A percentile compares a stretch with the other conserved stretches of the same genome.
These are phyloP conservation scores for Limnephilus marmoratus DNA, from an alignment of 2,888 invertebrate species.

Conservation along the genomic window DNA sequence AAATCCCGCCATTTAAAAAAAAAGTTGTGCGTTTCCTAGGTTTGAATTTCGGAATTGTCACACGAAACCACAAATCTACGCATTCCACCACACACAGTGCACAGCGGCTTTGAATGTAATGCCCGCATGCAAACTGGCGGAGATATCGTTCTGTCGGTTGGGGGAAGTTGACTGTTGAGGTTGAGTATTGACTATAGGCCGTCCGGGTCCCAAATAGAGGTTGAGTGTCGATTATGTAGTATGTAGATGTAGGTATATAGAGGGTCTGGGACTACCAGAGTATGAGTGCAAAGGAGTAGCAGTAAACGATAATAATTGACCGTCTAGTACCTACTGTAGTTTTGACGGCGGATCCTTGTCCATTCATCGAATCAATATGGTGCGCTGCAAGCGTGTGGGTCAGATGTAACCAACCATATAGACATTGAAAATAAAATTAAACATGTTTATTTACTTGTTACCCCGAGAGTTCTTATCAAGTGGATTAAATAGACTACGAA, in stretches of 20 bases:
- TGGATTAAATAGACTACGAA: no score
- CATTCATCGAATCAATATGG: neutral
- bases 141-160: neutral
- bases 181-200: neutral
- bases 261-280: neutral
- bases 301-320: neutral
- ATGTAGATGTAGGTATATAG: neutral
- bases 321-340: neutral
- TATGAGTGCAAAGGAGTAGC: neutral
- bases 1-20: conserved; percentile 39
- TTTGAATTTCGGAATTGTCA: conserved; percentile 15
- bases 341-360: neutral
- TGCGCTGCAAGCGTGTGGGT: neutral
- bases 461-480: no score
- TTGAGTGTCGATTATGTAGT: neutral
- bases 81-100: conserved; percentile 13
- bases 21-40: neutral
- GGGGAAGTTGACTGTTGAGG: neutral
- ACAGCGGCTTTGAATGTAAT: neutral
- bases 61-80: neutral
- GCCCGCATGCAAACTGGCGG: neutral
- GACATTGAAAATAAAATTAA: neutral
- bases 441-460: no score
- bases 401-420: neutral
- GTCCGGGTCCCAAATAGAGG: neutral